Evolutionary conservation across 2,797 vertebrate species (phyloP).

Genomic region (Sebastes oblongus): DNA sequence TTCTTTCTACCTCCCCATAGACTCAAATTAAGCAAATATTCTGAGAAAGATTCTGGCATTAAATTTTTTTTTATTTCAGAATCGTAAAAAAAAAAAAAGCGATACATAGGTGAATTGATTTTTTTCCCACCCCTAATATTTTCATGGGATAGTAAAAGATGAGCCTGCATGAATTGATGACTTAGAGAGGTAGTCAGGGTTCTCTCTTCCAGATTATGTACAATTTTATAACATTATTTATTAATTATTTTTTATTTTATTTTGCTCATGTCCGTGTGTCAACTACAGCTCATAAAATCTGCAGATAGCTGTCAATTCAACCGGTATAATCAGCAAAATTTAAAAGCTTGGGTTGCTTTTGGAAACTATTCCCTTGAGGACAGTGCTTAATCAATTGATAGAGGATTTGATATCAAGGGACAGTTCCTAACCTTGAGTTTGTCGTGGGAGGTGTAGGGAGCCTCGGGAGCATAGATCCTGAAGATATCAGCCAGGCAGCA

Average conservation of each 20-base stretch:
- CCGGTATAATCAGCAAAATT: background rate
- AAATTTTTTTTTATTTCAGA: no score
- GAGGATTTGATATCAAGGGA: background rate
- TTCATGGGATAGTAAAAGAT: background rate
- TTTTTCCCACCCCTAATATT: no score
- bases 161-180: background rate
- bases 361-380: background rate
- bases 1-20: no score
- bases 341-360: background rate
- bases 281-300: background rate
- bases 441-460: conserved; percentile 98
- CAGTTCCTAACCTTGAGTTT: conserved; percentile 92
- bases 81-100: no score
- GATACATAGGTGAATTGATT: no score
- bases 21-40: no score
- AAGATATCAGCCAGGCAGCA: conserved; percentile 99
- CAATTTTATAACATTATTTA: background rate
- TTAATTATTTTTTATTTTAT: background rate
- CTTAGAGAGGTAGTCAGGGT: background rate
- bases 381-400: background rate
- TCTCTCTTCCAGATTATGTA: background rate
- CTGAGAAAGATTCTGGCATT: no score
- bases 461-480: conserved; percentile 98
- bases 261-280: background rate
- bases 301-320: background rate